Evolutionary conservation across 2,797 vertebrate species (phyloP), one percentile per base, ranked within the genome.

Genomic region (Enteromius anoplus): DNA sequence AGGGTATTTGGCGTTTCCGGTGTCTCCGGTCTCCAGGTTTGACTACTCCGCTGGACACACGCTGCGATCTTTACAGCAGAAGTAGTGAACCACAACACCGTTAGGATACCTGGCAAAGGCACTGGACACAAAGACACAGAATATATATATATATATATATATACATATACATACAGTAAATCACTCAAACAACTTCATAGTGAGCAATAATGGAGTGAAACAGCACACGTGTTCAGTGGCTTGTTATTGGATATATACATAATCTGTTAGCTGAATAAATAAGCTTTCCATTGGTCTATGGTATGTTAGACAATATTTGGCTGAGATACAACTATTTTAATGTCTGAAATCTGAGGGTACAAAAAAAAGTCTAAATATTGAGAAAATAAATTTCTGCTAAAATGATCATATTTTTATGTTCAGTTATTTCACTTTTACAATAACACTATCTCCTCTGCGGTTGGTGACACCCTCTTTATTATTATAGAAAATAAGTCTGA

Each of bases 31-130:
- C 19, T 0, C 14, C 60, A 64, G 29, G 26, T 2, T 26, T 90
- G 86, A 92, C 88, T 94, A 93, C 88, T 96, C 95, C 0, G 91
- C 91, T 66, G 95, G 95, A 89, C 95, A 96, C 58, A 88, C 66
- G 37, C 17, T 93, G 64, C 95, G 95, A 91, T 99, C 98, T 93
- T 98, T 99, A 93, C 98, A 99, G 94, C 98, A 99, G 94, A 98
- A 99, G 93, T 99, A 99, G 92, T 99, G 98, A 78, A 99, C 98
- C 14, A 99, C 97, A 89, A 98, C 96, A 5, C 96, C 97, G 80
- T 97, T 99, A 71, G 98, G 98, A 91, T 99, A 99, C 86, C 98
- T 95, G 90, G 98, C 98, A 89, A 99, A 99, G 0, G 98, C 98
- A 86, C 98, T 99, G 94, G 0, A 75, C 49, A 86, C 0, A 51